These are phyloP conservation scores for Agriotes lineatus DNA, from an alignment of 2,888 invertebrate species.

Conservation along the genomic window DNA sequence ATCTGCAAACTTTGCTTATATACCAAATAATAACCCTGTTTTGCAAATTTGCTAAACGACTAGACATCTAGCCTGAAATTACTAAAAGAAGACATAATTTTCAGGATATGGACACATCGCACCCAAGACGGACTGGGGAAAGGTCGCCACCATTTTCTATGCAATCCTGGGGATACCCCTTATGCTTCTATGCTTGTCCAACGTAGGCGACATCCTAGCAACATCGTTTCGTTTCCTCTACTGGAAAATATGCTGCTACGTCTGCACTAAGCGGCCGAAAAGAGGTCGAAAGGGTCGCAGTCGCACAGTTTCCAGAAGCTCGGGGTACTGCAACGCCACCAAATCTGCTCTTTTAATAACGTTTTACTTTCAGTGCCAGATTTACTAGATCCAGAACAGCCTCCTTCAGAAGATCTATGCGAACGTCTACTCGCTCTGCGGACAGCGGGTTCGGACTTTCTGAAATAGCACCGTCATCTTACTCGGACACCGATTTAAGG, in stretches of 20 bases:
- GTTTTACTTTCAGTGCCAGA: conserved; percentile 35
- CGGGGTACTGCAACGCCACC: conserved; percentile 39
- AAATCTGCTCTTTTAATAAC: not conserved
- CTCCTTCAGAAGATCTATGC: conserved; percentile 71
- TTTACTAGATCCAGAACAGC: conserved; percentile 65
- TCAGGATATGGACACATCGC: conserved; percentile 95
- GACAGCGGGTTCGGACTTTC: conserved; percentile 74
- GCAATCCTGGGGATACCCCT: conserved; percentile 95
- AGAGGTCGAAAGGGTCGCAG: conserved; percentile 66
- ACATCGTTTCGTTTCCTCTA: conserved; percentile 94
- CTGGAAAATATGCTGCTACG: conserved; percentile 92
- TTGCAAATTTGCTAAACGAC: too few species aligned
- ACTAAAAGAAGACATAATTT: too few species aligned
- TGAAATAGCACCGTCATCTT: conserved; percentile 73
- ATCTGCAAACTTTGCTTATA: too few species aligned
- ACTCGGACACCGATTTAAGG: conserved; percentile 82
- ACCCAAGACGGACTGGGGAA: conserved; percentile 93
- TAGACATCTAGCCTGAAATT: too few species aligned
- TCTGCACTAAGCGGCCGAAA: conserved; percentile 85
- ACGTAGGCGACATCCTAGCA: conserved; percentile 94
- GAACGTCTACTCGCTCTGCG: conserved; percentile 73
- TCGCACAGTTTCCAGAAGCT: conserved; percentile 28
- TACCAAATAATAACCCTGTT: too few species aligned
- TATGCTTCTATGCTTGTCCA: conserved; percentile 94
- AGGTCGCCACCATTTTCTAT: conserved; percentile 95